Conservation (phyloP, 2,113 vertebrate genomes). For the Pardalotus punctatus region DNA sequence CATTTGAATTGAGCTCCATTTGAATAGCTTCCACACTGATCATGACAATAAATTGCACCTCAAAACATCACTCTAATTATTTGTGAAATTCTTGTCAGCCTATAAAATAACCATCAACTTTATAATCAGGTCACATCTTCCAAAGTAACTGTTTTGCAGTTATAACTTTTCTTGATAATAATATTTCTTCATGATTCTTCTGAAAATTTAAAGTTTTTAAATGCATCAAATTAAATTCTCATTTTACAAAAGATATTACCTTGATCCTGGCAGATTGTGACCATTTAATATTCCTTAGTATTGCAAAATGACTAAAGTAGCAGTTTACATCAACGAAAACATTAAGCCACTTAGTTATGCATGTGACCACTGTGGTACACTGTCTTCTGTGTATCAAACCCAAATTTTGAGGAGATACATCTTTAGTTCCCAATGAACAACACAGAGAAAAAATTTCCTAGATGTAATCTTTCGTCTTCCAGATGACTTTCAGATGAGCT, state of each 20-base stretch:
- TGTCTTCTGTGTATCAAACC: background rate
- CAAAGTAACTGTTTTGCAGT: background rate
- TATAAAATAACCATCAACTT: background rate
- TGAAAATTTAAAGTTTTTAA: background rate
- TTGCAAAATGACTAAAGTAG: background rate
- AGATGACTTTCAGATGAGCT: background rate
- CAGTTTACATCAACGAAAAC: background rate
- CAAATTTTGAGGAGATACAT: background rate
- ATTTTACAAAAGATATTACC: background rate
- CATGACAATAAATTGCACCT: background rate
- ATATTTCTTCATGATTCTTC: background rate
- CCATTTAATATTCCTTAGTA: background rate
- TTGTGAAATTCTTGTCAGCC: background rate
- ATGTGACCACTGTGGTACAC: background rate
- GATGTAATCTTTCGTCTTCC: background rate
- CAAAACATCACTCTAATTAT: background rate
- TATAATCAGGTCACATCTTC: background rate
- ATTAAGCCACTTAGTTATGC: background rate
- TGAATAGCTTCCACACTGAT: background rate
- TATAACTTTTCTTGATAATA: background rate
- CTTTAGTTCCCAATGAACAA: background rate
- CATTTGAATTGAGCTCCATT: background rate
- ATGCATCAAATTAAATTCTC: background rate
- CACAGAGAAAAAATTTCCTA: background rate
- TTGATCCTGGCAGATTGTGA: background rate